A percentile compares a stretch with the other conserved stretches of the same genome.
These are phyloP conservation scores for Drosophila bunnanda DNA, from an alignment of 2,888 invertebrate species.

Conservation along the genomic window DNA sequence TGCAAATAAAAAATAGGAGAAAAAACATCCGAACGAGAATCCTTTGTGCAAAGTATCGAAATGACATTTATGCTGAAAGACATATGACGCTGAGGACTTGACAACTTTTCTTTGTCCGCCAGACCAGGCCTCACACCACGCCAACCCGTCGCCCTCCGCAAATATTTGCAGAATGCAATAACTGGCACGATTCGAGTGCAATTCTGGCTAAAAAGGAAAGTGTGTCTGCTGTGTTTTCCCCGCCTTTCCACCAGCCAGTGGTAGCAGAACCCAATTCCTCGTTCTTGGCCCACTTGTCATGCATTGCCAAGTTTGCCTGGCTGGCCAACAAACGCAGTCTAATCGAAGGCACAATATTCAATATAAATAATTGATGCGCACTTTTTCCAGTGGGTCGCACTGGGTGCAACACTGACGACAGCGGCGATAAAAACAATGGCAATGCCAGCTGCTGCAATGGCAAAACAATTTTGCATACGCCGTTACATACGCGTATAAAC, in stretches of 20 bases:
- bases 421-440: conserved; percentile 41
- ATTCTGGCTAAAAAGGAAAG: conserved; percentile 20
- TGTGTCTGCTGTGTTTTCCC: conserved; percentile 19
- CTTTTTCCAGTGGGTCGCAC: conserved; percentile 20
- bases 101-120: conserved; percentile 37
- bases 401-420: conserved; percentile 18
- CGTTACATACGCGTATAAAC: conserved; percentile 11
- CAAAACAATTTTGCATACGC: conserved; percentile 48
- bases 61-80: conserved; percentile 52
- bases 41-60: conserved; percentile 45
- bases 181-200: conserved; percentile 43
- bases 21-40: conserved; percentile 16
- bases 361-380: conserved; percentile 74
- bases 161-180: conserved; percentile 51
- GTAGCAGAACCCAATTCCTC: conserved; percentile 21
- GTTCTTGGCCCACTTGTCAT: conserved; percentile 42
- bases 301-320: conserved; percentile 45
- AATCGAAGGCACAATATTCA: conserved; percentile 75
- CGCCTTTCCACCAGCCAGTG: neutral
- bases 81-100: conserved; percentile 27
- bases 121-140: conserved; percentile 14
- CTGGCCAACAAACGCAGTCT: conserved; percentile 59
- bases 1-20: conserved; percentile 16
- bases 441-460: conserved; percentile 34
- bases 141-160: conserved; percentile 16